These are phyloP conservation scores for Montifringilla adamsi DNA, from an alignment of 2,113 vertebrate species.

Conservation along the genomic window DNA sequence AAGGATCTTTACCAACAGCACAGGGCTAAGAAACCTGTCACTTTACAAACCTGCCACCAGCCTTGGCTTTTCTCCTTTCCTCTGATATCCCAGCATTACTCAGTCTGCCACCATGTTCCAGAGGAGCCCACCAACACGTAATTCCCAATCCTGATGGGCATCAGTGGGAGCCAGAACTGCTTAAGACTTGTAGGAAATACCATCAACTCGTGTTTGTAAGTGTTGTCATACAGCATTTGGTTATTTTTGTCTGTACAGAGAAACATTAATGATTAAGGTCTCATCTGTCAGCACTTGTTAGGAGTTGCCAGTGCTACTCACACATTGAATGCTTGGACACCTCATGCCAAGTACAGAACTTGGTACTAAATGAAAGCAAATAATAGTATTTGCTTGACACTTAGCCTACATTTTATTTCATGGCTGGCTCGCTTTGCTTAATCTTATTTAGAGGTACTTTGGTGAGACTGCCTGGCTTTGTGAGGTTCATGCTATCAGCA, in stretches of 20 bases:
- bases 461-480: conserved; percentile 30
- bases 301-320: background rate
- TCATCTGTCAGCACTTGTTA: background rate
- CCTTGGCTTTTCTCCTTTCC: background rate
- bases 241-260: background rate
- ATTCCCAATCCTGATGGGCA: background rate
- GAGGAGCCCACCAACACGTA: background rate
- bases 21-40: background rate
- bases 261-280: background rate
- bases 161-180: background rate
- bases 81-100: background rate
- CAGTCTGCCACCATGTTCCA: background rate
- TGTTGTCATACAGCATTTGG: background rate
- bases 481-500: conserved; percentile 25
- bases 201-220: background rate
- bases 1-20: background rate
- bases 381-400: background rate
- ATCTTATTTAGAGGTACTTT: conserved; percentile 48
- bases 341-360: background rate
- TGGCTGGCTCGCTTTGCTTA: background rate
- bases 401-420: conserved; percentile 46
- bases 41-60: background rate
- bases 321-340: background rate
- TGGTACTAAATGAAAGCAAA: background rate
- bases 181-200: background rate